A percentile compares a stretch with the other conserved stretches of the same genome.
Evolutionary conservation across 2,888 invertebrate species (phyloP).

Genomic region (Epiblema foenella): DNA sequence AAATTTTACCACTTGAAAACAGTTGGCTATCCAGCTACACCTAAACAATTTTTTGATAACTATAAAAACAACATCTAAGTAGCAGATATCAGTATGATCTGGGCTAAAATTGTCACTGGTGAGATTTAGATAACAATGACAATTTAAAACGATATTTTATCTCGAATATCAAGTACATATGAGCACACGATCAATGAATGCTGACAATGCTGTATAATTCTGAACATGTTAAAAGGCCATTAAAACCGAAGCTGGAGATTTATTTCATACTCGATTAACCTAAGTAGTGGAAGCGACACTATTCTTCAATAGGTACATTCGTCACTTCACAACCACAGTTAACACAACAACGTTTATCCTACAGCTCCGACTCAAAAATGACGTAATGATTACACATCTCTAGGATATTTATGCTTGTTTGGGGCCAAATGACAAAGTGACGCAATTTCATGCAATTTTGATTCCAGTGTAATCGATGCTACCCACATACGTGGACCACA

Average conservation of each 20-base stretch:
- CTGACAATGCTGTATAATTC: not conserved
- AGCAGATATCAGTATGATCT: not conserved
- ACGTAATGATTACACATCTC: not conserved
- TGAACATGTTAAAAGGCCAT: conserved; percentile 16
- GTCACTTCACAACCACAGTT: conserved; percentile 64
- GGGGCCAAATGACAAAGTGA: conserved; percentile 58
- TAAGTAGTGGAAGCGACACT: conserved; percentile 63
- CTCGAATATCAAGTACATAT: not conserved
- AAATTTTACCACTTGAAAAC: not conserved
- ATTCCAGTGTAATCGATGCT: conserved; percentile 64
- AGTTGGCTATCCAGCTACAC: not conserved
- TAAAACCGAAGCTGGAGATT: conserved; percentile 42
- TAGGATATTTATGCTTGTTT: conserved; percentile 1
- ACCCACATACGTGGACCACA: conserved; percentile 76
- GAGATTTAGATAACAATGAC: conserved; percentile 3
- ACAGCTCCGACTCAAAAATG: conserved; percentile 9
- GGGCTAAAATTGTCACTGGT: not conserved
- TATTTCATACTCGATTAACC: conserved; percentile 58
- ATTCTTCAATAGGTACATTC: conserved; percentile 59
- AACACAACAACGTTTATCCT: conserved; percentile 46
- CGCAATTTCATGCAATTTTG: conserved; percentile 80
- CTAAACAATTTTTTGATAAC: not conserved
- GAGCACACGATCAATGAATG: conserved; percentile 11
- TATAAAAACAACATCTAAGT: not conserved
- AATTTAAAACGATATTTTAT: conserved; percentile 18